Base-by-base conservation (phyloP, 2,888 invertebrate species). In the Cyclophora punctaria region DNA sequence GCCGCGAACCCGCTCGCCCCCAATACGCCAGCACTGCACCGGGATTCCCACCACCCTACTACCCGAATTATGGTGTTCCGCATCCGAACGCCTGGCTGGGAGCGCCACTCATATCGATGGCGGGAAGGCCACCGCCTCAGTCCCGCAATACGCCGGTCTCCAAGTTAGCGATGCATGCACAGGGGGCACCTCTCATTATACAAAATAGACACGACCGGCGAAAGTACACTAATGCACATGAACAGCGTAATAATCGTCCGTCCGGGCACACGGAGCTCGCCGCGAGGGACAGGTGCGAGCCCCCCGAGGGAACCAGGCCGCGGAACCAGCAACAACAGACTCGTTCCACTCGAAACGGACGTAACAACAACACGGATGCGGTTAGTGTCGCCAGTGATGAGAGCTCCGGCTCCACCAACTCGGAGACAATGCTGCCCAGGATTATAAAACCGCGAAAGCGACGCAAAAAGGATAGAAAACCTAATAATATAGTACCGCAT, bases 391-490 rank as follows among this genome's bases (percentile, higher is more conserved):
- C 93, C 54, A 94, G 94, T 80, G 94, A 94, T 78, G 94, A 94
- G 83, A 93, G 94, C 82, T 93, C 93, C 63, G 92, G 92, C 52
- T 89, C 89, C 45, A 84, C 82, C 45, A 88, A 89, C 67, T 89
- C 93, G 5, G 95, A 95, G 73, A 94, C 93, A 59, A 94, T 94
- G 83, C 84, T 96, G 71, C 96, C 96, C 59, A 90, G 96, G 64
- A 96, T 96, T 59, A 96, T 96, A 68, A 96, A 96, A 78, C 96
- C 96, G 4, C 89, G 96, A 47, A 96, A 96, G 76, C 91, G 96
- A 48, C 92, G 96, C 74, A 96, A 96, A 92, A 96, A 96, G 82
- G 96, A 96, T 75, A 90, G 95, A 63, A 95, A 95, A 81, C 94
- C 95, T 41, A 86, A 90, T 60, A 90, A 87, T 64, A 88, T 89